Conservation (phyloP, 1,140 invertebrate species). For the Drosophila novamexicana region DNA sequence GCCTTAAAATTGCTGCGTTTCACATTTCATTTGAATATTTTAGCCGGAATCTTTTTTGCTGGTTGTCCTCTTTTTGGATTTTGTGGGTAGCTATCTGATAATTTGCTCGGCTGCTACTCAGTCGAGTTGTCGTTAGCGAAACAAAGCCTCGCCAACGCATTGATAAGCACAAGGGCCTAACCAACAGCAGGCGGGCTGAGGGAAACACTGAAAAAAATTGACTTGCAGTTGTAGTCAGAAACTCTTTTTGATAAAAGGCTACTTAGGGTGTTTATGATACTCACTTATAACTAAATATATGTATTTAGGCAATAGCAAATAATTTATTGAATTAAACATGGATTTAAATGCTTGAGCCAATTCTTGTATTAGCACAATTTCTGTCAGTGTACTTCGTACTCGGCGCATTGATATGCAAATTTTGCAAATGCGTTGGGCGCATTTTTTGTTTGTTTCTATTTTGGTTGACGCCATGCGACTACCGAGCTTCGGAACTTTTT, state of each 20-base stretch:
- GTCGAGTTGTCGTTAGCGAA: slow-evolving; percentile 48
- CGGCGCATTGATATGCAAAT: slow-evolving; percentile 79
- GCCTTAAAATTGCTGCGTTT: slow-evolving; percentile 70
- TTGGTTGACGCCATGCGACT: slow-evolving; percentile 8
- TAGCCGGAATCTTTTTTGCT: slow-evolving; percentile 53
- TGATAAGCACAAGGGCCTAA: slow-evolving; percentile 69
- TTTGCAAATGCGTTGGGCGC: slow-evolving; percentile 64
- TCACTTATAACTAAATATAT: too few species aligned
- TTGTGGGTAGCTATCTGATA: slow-evolving; percentile 71
- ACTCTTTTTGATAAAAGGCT: too few species aligned
- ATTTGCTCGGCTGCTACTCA: slow-evolving; percentile 52
- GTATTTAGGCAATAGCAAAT: too few species aligned
- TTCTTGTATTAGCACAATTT: not conserved
- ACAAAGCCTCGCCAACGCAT: slow-evolving; percentile 43
- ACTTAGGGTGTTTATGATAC: too few species aligned
- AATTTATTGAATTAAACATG: too few species aligned
- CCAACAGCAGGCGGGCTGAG: not conserved
- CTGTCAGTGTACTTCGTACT: slow-evolving; percentile 32
- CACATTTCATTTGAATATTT: slow-evolving; percentile 81
- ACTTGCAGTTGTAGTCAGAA: not conserved
- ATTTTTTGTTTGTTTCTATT: slow-evolving; percentile 33
- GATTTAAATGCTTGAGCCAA: too few species aligned
- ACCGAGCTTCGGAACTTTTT: slow-evolving; percentile 60
- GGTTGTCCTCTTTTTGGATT: slow-evolving; percentile 39
- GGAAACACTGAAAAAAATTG: slow-evolving; percentile 22